Percentiles rank a stretch among this genome's conserved stretches.
Evolutionary conservation across 2,113 vertebrate genomes (phyloP).

Genomic region (Misgurnus anguillicaudatus): DNA sequence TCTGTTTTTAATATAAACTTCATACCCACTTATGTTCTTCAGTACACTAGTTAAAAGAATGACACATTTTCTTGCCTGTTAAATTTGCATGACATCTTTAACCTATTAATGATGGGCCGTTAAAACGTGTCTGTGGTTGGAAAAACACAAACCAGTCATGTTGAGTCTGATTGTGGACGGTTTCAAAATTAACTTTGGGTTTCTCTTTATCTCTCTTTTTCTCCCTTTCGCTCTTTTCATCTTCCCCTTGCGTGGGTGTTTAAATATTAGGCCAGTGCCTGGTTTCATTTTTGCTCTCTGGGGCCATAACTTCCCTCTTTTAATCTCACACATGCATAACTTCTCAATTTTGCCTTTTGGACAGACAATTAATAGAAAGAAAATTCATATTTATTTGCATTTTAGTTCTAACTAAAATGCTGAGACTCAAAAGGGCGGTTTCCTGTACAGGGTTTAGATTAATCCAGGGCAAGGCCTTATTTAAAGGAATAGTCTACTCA

Average conservation of each 20-base stretch:
- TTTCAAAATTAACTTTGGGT: not conserved
- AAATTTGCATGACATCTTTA: not conserved
- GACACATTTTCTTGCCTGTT: not conserved
- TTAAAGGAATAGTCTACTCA: no score
- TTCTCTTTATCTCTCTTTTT: not conserved
- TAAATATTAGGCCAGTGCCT: constrained; percentile 22
- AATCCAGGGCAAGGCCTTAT: no score
- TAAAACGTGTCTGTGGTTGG: constrained; percentile 1
- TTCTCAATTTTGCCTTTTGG: not conserved
- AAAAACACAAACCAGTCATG: constrained; percentile 25
- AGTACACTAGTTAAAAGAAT: not conserved
- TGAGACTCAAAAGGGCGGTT: not conserved
- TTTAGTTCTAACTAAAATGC: not conserved
- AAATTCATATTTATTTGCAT: constrained; percentile 13
- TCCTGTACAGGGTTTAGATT: no score
- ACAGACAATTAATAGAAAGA: constrained; percentile 4
- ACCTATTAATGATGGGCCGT: not conserved
- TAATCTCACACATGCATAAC: constrained; percentile 12
- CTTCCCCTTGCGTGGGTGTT: constrained; percentile 40
- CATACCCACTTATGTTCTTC: not conserved
- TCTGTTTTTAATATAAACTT: not conserved
- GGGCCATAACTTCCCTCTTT: constrained; percentile 41
- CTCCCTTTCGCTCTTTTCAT: constrained; percentile 4
- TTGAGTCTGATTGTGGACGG: not conserved
- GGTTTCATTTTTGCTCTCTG: constrained; percentile 40